Conservation (phyloP, 2,888 invertebrate genomes). For the Tetropium fuscum region DNA sequence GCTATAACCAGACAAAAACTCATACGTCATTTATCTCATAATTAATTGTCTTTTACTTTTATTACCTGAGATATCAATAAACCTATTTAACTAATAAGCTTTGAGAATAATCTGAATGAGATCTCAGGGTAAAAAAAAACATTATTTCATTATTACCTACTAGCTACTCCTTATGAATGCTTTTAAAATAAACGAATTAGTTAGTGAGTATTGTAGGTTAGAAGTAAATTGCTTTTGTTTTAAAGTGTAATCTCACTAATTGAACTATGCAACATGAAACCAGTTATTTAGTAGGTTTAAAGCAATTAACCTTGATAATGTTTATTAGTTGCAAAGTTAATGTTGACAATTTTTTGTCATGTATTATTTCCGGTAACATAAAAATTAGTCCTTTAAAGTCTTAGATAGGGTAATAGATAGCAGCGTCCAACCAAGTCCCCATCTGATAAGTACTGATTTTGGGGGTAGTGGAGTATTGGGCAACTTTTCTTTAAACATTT, state of each 20-base stretch:
- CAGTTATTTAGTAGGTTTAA: not conserved
- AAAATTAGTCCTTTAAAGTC: too few relatives aligned
- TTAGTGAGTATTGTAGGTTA: slow-evolving; percentile 3
- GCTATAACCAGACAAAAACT: slow-evolving; percentile 5
- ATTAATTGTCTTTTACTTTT: too few relatives aligned
- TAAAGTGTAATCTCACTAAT: not conserved
- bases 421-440: slow-evolving; percentile 43
- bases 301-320: not conserved
- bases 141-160: too few relatives aligned
- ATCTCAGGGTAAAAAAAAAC: too few relatives aligned
- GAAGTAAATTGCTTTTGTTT: not conserved
- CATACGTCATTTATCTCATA: not conserved
- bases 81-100: too few relatives aligned
- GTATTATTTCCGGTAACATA: too few relatives aligned
- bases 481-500: slow-evolving; percentile 50
- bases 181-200: not conserved
- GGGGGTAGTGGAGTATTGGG: slow-evolving; percentile 50
- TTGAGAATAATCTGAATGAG: too few relatives aligned
- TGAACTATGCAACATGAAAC: not conserved
- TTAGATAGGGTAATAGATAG: too few relatives aligned
- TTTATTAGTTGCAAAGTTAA: not conserved
- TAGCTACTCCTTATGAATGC: too few relatives aligned
- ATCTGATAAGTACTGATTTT: slow-evolving; percentile 52
- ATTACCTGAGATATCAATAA: too few relatives aligned
- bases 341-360: not conserved